Evolutionary conservation across 2,797 vertebrate genomes (phyloP).

Genomic region (Coregonus ussuriensis): DNA sequence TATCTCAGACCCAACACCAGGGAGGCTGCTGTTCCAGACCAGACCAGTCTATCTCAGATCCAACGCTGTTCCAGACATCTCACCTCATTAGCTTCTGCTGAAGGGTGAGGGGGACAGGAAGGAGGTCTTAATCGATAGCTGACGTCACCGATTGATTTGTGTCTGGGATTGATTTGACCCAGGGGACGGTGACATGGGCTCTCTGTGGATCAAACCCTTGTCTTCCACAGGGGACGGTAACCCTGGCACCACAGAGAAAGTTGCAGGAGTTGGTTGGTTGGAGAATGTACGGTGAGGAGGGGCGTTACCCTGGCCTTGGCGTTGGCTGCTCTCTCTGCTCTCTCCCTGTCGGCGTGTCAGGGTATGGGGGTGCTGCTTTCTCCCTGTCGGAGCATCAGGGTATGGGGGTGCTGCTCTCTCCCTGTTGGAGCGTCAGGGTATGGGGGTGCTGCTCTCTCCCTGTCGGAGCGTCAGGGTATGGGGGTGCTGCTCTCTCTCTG

Average conservation of each 20-base stretch:
- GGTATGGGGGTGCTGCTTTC: no score
- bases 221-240: no score
- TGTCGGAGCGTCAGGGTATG: no score
- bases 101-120: slow-evolving; percentile 47
- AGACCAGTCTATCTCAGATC: no score
- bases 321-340: slow-evolving; percentile 42
- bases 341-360: slow-evolving; percentile 23
- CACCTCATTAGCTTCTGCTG: slow-evolving; percentile 45
- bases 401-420: no score
- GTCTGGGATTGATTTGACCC: slow-evolving; percentile 63
- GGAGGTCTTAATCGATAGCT: slow-evolving; percentile 54
- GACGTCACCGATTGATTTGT: slow-evolving; percentile 41
- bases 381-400: no score
- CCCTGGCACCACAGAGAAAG: no score
- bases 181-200: no score
- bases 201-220: no score
- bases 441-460: no score
- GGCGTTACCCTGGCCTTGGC: neutral
- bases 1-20: slow-evolving; percentile 28
- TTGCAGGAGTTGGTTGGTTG: neutral
- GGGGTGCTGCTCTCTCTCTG: no score
- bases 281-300: neutral
- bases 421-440: no score
- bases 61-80: slow-evolving; percentile 19
- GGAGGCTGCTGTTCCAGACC: neutral